Evolutionary conservation across 2,113 vertebrate genomes (phyloP).

Genomic region (Barnardius zonarius): DNA sequence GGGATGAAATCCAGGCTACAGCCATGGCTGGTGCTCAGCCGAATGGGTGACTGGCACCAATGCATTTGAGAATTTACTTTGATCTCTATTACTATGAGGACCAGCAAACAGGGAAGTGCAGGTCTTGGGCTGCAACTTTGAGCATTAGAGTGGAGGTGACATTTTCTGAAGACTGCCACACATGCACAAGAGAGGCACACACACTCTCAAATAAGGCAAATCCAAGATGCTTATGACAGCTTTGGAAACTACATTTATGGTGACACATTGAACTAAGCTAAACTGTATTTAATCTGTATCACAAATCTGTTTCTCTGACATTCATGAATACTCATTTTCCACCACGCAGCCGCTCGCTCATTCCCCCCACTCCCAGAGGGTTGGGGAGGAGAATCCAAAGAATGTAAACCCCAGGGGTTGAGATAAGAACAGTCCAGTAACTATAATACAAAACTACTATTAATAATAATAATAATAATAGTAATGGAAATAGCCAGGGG

Average conservation of each 20-base stretch:
- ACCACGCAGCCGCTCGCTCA: neutral
- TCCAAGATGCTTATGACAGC: neutral
- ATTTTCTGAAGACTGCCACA: neutral
- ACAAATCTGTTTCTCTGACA: neutral
- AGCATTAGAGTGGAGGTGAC: fast-evolving
- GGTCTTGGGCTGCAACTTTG: neutral
- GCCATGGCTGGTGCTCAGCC: neutral
- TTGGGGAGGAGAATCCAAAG: neutral
- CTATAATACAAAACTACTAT: neutral
- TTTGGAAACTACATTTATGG: neutral
- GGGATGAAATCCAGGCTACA: neutral
- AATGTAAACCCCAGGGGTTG: too few species aligned
- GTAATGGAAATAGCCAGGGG: neutral
- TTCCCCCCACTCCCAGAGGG: neutral
- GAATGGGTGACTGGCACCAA: neutral
- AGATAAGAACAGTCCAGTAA: too few species aligned
- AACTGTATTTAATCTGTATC: neutral
- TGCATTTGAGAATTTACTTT: neutral
- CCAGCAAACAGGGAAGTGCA: neutral
- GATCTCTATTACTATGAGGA: neutral
- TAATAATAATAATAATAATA: neutral
- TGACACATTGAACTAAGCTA: neutral
- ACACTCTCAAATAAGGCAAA: neutral
- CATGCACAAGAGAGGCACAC: neutral
- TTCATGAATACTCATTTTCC: neutral